phyloP scores from a whole-genome alignment of 2,113 vertebrate species.

The Sinosuthora webbiana region DNA sequence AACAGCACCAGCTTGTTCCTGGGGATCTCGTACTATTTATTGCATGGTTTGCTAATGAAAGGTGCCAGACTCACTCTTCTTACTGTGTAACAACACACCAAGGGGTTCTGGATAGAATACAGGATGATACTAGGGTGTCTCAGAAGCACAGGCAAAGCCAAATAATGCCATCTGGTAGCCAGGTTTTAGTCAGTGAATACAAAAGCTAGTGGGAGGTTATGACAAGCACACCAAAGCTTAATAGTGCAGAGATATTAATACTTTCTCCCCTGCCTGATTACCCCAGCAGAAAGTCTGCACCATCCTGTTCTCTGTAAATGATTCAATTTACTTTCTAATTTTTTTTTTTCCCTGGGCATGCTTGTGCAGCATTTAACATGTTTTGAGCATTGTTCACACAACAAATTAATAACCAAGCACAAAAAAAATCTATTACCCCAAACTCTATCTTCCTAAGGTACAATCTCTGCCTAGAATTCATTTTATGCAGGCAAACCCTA shows the following conservation, averaged over 20 bases:
- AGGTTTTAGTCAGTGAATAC: conserved; percentile 28
- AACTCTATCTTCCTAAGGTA: neutral
- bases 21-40: conserved; percentile 16
- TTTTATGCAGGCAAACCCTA: neutral
- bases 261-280: conserved; percentile 17
- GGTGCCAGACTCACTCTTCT: conserved; percentile 57
- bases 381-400: neutral
- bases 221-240: conserved; percentile 42
- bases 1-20: conserved; percentile 56
- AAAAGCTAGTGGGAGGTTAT: conserved; percentile 51
- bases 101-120: conserved; percentile 48
- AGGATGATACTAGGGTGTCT: conserved; percentile 40
- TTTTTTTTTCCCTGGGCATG: neutral
- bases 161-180: conserved; percentile 58
- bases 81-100: conserved; percentile 44
- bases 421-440: neutral
- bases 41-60: conserved; percentile 50
- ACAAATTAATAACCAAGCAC: neutral
- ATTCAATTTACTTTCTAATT: neutral
- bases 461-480: neutral
- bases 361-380: neutral
- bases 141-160: conserved; percentile 35
- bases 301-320: neutral
- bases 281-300: conserved; percentile 25
- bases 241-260: conserved; percentile 30